Evolutionary conservation across 1,140 invertebrate genomes (phyloP).

Genomic region (Dendrolimus kikuchii): DNA sequence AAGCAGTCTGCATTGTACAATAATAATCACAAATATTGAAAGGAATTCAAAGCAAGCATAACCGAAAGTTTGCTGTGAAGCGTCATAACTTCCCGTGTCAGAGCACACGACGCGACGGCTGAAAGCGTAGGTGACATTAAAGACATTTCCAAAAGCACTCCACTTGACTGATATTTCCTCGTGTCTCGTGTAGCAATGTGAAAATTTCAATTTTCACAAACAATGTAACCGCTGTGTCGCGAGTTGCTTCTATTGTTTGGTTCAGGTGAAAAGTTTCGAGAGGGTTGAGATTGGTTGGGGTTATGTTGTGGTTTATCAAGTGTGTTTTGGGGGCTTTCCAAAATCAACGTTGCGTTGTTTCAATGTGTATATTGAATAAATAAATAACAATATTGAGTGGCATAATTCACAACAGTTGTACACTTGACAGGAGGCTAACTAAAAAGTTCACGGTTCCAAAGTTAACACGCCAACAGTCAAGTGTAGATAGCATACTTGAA

Average conservation of each 20-base stretch:
- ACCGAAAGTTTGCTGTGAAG: background rate
- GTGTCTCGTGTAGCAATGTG: slow-evolving; percentile 14
- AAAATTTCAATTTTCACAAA: slow-evolving; percentile 25
- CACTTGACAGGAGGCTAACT: too few relatives aligned
- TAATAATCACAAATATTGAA: too few relatives aligned
- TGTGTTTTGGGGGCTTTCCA: too few relatives aligned
- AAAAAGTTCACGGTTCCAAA: too few relatives aligned
- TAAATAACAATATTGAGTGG: too few relatives aligned
- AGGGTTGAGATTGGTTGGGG: background rate
- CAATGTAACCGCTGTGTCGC: slow-evolving; percentile 16
- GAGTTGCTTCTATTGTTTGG: background rate
- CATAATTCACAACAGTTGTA: too few relatives aligned
- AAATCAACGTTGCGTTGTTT: too few relatives aligned
- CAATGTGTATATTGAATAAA: too few relatives aligned
- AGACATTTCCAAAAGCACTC: slow-evolving; percentile 8
- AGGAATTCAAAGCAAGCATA: background rate
- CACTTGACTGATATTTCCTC: slow-evolving; percentile 18
- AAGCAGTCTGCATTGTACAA: too few relatives aligned
- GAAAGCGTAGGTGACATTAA: slow-evolving; percentile 1
- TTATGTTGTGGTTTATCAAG: too few relatives aligned
- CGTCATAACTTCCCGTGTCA: background rate
- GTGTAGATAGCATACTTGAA: too few relatives aligned
- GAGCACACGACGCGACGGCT: slow-evolving; percentile 1
- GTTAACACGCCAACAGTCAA: too few relatives aligned
- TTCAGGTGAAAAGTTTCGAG: background rate